Evolutionary conservation across 2,888 invertebrate species (phyloP).

Genomic region (Eupithecia exiguata): DNA sequence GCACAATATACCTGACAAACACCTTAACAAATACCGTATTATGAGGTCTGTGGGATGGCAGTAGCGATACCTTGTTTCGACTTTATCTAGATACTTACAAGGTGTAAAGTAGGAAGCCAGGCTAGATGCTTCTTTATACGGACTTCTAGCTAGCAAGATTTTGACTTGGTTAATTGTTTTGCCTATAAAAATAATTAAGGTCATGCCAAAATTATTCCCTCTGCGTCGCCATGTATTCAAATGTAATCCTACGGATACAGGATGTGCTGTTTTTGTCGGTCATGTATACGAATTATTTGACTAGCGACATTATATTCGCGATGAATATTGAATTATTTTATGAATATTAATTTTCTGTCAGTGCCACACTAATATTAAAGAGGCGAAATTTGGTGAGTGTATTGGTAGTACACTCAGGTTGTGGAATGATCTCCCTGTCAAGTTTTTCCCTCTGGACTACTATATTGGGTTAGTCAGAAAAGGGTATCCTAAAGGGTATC

Average conservation of each 20-base stretch:
- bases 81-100: neutral
- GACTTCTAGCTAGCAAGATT: neutral
- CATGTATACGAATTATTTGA: too few species aligned
- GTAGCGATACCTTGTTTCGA: neutral
- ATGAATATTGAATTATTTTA: too few species aligned
- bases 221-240: too few species aligned
- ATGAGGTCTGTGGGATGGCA: neutral
- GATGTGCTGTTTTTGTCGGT: too few species aligned
- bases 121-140: neutral
- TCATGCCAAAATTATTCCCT: too few species aligned
- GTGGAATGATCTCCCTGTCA: neutral
- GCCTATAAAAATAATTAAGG: neutral
- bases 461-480: neutral
- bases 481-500: neutral
- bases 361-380: too few species aligned
- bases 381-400: too few species aligned
- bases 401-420: too few species aligned
- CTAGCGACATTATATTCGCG: too few species aligned
- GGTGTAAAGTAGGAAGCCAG: neutral
- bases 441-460: neutral
- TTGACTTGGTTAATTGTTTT: neutral
- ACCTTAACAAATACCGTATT: neutral
- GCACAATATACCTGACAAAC: too few species aligned
- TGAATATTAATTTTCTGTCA: too few species aligned
- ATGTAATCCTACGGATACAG: too few species aligned